Evolutionary conservation across 2,113 vertebrate genomes (phyloP), one percentile per base, ranked within the genome.

Genomic region (Callorhinus ursinus): DNA sequence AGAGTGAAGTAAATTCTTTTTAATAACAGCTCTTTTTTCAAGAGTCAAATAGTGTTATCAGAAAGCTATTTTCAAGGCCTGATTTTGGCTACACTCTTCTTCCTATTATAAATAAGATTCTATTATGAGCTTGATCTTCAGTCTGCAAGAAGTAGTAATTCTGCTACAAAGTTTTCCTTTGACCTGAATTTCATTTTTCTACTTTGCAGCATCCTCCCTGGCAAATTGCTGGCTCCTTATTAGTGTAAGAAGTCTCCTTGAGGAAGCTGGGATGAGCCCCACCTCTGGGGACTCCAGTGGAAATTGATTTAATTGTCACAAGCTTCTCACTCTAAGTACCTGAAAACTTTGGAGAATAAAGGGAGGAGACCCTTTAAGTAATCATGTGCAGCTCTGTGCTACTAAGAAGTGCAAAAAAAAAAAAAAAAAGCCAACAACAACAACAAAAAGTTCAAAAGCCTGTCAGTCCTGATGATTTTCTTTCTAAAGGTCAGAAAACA

Each of bases 241-340:
- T 95, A 92, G 90, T 80, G 31, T 61, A 67, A 93, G 65, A 76
- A 71, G 13, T 90, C 76, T 86, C 63, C 93, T 97, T 85, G 61
- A 96, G 49, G 53, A 96, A 90, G 36, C 36, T 26, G 19, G 57
- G 36, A n/a, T 26, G 49, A 96, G 67, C 42, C 39, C 15, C 9
- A 63, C 16, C 88, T 86, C 49, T 72, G 80, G 88, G 89, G 65
- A 95, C 83, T 83, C 33, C 1, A 12, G 46, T 69, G 72, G 67
- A 97, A 96, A 97, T 80, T 87, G 92, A 97, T 96, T 93, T 95
- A 96, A 97, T 97, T 96, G 95, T 95, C 92, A 95, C 26, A 81
- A 96, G 76, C 31, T 67, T 97, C 59, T 93, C 88, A 88, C 19
- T 42, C 49, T 90, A 88, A 97, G 91, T 95, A 80, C 76, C 63